Conservation (phyloP, 2,888 invertebrate species). For the Scaptomyza tumidula region DNA sequence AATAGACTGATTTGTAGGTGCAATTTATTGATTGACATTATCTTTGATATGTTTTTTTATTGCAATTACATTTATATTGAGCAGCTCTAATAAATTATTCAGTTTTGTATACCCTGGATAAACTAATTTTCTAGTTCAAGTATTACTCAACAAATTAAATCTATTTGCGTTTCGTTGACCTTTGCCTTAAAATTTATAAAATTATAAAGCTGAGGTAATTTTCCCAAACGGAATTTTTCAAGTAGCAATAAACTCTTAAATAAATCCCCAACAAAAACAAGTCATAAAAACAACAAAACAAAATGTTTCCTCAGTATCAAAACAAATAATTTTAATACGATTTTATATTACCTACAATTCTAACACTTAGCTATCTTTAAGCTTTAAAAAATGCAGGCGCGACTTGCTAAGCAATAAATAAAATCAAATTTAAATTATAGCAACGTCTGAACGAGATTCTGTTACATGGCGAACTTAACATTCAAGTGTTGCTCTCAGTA, state of each 20-base stretch:
- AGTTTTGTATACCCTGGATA: too few relatives aligned
- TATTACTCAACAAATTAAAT: neutral
- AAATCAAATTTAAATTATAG: constrained; percentile 2
- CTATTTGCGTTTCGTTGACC: neutral
- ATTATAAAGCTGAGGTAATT: neutral
- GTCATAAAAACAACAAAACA: neutral
- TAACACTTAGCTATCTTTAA: neutral
- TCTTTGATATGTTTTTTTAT: neutral
- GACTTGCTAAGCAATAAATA: neutral
- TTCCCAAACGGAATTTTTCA: neutral
- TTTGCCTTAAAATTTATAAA: neutral
- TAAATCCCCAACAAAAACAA: neutral
- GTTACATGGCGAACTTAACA: constrained; percentile 26
- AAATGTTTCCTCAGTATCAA: neutral
- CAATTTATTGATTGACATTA: constrained; percentile 23
- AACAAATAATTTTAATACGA: neutral
- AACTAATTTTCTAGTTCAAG: neutral
- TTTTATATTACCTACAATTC: neutral
- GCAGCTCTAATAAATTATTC: too few relatives aligned
- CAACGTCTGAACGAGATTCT: constrained; percentile 26
- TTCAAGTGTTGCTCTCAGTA: constrained; percentile 24
- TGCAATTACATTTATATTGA: neutral
- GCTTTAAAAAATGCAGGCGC: neutral
- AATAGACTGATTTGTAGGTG: constrained; percentile 40
- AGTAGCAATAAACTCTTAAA: neutral